These are phyloP conservation scores for Podocnemis expansa DNA, from an alignment of 2,113 vertebrate species.

Conservation along the genomic window DNA sequence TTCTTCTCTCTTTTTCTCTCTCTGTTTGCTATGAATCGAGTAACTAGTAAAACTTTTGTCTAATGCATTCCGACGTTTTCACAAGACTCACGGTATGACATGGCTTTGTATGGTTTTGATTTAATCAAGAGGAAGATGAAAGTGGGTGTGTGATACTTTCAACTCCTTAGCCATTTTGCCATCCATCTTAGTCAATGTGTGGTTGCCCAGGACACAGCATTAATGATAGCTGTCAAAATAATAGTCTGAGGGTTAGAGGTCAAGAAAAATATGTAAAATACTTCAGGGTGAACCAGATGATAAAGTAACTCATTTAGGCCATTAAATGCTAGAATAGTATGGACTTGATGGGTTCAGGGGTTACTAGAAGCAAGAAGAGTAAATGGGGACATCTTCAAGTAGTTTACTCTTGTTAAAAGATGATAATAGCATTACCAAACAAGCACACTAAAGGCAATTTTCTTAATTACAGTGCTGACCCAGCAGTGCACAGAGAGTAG, in stretches of 20 bases:
- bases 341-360: conserved; percentile 79
- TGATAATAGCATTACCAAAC: conserved; percentile 88
- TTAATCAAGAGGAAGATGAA: conserved; percentile 85
- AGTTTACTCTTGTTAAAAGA: conserved; percentile 89
- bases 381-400: conserved; percentile 88
- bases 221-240: conserved; percentile 84
- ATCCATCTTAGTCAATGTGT: conserved; percentile 83
- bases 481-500: conserved; percentile 78
- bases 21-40: not conserved
- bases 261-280: conserved; percentile 88
- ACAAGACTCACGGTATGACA: conserved; percentile 67
- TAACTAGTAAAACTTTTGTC: conserved; percentile 74
- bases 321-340: conserved; percentile 76
- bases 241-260: conserved; percentile 85
- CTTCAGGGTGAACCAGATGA: conserved; percentile 81
- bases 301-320: conserved; percentile 83
- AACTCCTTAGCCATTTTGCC: conserved; percentile 74
- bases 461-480: conserved; percentile 89
- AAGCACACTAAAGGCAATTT: conserved; percentile 87
- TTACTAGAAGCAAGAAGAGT: conserved; percentile 82
- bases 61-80: conserved; percentile 76
- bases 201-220: conserved; percentile 77
- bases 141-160: conserved; percentile 80
- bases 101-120: conserved; percentile 84
- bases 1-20: not conserved